A percentile compares a stretch with the other conserved stretches of the same genome.
Conservation (phyloP, 2,113 vertebrate species). For the Cygnus buccinator region DNA sequence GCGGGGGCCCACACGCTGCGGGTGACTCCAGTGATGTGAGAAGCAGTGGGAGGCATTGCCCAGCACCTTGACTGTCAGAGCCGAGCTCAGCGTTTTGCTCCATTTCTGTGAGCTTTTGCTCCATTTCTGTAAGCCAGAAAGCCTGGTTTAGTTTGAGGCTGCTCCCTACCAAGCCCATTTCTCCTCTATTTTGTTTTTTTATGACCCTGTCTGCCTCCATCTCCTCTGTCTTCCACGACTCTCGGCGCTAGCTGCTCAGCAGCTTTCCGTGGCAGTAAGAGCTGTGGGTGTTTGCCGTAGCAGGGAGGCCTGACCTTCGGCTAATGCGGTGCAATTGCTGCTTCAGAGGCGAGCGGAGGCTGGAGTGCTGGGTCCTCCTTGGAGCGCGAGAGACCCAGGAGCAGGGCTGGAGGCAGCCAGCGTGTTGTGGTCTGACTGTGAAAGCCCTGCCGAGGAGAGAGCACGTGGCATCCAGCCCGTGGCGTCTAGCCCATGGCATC, state of each 20-base stretch:
- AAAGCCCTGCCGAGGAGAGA: background rate
- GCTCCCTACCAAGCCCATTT: background rate
- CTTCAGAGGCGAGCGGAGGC: background rate
- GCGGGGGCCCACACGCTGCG: too few species aligned
- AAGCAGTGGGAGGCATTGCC: background rate
- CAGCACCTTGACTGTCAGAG: accelerated
- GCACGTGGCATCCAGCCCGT: background rate
- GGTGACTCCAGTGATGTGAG: background rate
- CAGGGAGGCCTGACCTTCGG: background rate
- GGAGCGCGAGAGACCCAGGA: accelerated
- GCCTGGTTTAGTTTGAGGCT: background rate
- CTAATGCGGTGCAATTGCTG: background rate
- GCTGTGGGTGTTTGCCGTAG: background rate
- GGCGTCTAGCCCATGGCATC: background rate
- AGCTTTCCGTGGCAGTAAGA: background rate
- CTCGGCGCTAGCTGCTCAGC: background rate
- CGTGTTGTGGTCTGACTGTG: accelerated
- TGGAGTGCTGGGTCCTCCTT: background rate
- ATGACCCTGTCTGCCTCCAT: background rate
- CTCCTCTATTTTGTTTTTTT: background rate
- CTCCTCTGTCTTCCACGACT: background rate
- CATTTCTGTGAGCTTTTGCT: background rate
- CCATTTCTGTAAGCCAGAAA: background rate
- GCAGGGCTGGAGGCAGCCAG: background rate
- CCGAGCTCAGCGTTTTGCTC: background rate